Evolutionary conservation across 2,888 invertebrate species (phyloP).

Genomic region (Pheosia tremula): DNA sequence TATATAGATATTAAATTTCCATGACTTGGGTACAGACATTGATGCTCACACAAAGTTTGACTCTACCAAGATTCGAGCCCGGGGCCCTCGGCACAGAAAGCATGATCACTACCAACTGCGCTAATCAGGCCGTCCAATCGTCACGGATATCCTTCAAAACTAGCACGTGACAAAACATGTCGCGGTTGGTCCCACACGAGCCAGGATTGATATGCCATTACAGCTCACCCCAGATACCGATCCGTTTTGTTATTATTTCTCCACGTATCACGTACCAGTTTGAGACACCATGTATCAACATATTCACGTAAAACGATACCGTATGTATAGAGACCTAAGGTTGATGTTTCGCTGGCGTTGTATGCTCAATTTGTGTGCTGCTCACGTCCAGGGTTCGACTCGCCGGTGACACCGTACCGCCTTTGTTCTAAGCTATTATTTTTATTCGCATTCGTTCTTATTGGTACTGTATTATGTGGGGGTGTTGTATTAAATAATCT

Average conservation of each 20-base stretch:
- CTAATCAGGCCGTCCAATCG: no score
- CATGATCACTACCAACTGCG: no score
- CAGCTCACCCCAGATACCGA: conserved; percentile 46
- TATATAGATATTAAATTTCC: no score
- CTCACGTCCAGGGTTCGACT: conserved; percentile 72
- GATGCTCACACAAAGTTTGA: no score
- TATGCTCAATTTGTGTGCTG: conserved; percentile 63
- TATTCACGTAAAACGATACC: conserved; percentile 17
- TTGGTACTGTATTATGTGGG: conserved; percentile 67
- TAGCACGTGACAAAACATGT: conserved; percentile 20
- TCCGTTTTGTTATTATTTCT: conserved; percentile 58
- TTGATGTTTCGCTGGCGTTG: conserved; percentile 41
- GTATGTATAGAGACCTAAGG: conserved; percentile 41
- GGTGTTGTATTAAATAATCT: conserved; percentile 60
- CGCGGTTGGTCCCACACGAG: conserved; percentile 34
- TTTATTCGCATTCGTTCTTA: conserved; percentile 74
- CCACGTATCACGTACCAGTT: conserved; percentile 69
- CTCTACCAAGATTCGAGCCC: no score
- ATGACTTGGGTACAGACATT: no score
- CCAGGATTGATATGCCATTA: conserved; percentile 51
- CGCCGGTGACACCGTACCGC: conserved; percentile 61
- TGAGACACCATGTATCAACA: conserved; percentile 44
- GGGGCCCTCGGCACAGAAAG: no score
- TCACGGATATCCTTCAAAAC: no score
- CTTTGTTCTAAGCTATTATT: conserved; percentile 69